These are phyloP conservation scores for Scortum barcoo DNA, from an alignment of 2,113 vertebrate genomes.

Conservation along the genomic window DNA sequence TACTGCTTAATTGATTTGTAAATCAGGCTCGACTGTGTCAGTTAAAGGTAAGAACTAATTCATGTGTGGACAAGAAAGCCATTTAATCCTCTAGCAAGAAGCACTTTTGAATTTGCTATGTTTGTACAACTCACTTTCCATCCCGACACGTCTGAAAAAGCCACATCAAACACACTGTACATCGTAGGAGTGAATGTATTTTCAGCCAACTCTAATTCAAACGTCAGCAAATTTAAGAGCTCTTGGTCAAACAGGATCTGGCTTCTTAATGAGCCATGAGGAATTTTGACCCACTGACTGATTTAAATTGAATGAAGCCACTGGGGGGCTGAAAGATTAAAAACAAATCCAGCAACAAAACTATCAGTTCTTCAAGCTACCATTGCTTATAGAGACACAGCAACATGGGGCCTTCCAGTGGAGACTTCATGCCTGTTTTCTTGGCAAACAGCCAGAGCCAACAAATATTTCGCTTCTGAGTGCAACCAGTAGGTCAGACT, in stretches of 20 bases:
- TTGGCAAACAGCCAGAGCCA: neutral
- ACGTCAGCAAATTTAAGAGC: neutral
- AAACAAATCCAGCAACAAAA: neutral
- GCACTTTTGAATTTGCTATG: neutral
- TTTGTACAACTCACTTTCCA: neutral
- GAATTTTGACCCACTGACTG: neutral
- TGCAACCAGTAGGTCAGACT: neutral
- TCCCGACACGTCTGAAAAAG: no score
- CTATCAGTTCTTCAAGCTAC: neutral
- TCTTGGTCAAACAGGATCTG: neutral
- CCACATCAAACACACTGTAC: neutral
- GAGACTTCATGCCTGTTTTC: conserved; percentile 1
- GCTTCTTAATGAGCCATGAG: neutral
- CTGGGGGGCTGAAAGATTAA: neutral
- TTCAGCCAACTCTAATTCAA: neutral
- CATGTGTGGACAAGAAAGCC: neutral
- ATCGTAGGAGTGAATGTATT: neutral
- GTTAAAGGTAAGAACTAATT: neutral
- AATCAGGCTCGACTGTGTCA: neutral
- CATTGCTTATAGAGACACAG: neutral
- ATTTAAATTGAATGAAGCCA: neutral
- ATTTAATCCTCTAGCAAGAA: neutral
- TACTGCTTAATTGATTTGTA: neutral
- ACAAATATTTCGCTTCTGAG: neutral
- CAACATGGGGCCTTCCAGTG: neutral